Percentiles rank a stretch among this genome's conserved stretches.
Conservation (phyloP, 23 tunicate species). For the Diplosoma virens region DNA sequence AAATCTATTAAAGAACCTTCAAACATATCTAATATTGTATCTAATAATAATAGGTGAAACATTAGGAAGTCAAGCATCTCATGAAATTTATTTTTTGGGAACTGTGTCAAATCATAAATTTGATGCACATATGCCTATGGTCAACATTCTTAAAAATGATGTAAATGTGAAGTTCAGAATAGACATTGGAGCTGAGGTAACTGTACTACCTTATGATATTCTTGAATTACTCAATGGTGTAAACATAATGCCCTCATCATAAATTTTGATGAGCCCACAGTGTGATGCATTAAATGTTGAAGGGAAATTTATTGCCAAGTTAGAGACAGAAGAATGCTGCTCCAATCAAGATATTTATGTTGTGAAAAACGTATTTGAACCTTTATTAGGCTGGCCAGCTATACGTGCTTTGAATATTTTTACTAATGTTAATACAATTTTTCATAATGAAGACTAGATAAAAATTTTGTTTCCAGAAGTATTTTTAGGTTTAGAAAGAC, state of each 20-base stretch:
- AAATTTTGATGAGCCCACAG: constrained; percentile 16
- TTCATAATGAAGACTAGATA: background rate
- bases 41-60: too few relatives aligned
- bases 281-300: background rate
- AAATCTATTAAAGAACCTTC: too few relatives aligned
- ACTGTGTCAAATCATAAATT: too few relatives aligned
- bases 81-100: too few relatives aligned
- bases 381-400: constrained; percentile 32
- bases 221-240: too few relatives aligned
- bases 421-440: background rate
- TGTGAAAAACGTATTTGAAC: background rate
- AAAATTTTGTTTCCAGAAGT: constrained; percentile 11
- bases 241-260: background rate
- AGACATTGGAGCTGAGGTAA: too few relatives aligned
- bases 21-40: too few relatives aligned
- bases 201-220: too few relatives aligned
- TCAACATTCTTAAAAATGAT: too few relatives aligned
- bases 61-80: too few relatives aligned
- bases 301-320: constrained; percentile 7
- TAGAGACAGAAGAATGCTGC: background rate
- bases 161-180: too few relatives aligned
- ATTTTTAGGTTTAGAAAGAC: constrained; percentile 31
- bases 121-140: too few relatives aligned
- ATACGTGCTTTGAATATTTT: background rate
- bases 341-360: constrained; percentile 9